phyloP scores from a whole-genome alignment of 2,888 invertebrate genomes.

The Machimus rusticus region DNA sequence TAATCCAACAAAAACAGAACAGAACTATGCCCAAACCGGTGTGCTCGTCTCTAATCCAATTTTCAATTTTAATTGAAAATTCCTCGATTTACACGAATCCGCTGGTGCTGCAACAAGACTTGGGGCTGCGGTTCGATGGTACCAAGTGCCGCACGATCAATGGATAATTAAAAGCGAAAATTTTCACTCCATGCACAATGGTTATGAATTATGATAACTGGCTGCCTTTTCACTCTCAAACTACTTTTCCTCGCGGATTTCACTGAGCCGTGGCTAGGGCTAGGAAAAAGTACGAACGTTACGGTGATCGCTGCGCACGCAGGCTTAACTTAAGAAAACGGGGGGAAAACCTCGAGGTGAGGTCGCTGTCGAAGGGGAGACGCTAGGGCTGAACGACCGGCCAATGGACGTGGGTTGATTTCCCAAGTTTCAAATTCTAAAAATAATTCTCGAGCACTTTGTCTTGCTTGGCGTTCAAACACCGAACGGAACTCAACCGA shows the following conservation, averaged over 20 bases:
- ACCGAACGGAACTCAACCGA: conserved; percentile 5
- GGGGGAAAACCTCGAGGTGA: neutral
- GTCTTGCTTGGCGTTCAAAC: neutral
- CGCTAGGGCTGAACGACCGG: neutral
- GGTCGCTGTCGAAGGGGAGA: neutral
- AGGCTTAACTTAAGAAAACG: neutral
- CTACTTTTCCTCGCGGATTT: conserved; percentile 4
- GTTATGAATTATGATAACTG: neutral
- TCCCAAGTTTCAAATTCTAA: neutral
- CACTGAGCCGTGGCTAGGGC: neutral
- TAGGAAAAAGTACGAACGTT: neutral
- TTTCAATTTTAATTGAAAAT: conserved; percentile 26
- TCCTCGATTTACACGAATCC: neutral
- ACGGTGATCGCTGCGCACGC: neutral
- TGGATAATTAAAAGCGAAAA: conserved; percentile 24
- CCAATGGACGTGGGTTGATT: neutral
- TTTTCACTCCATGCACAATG: conserved; percentile 23
- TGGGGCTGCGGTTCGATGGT: neutral
- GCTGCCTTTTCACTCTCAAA: conserved; percentile 22
- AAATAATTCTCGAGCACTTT: neutral
- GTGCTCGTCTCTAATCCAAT: conserved; percentile 23
- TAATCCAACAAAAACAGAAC: conserved; percentile 26
- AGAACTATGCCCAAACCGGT: conserved; percentile 9
- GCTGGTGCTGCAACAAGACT: neutral
- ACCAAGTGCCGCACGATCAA: neutral